A percentile compares a stretch with the other conserved stretches of the same genome.
These are phyloP conservation scores for Lordiphosa mommai DNA, from an alignment of 1,140 invertebrate species.

Conservation along the genomic window DNA sequence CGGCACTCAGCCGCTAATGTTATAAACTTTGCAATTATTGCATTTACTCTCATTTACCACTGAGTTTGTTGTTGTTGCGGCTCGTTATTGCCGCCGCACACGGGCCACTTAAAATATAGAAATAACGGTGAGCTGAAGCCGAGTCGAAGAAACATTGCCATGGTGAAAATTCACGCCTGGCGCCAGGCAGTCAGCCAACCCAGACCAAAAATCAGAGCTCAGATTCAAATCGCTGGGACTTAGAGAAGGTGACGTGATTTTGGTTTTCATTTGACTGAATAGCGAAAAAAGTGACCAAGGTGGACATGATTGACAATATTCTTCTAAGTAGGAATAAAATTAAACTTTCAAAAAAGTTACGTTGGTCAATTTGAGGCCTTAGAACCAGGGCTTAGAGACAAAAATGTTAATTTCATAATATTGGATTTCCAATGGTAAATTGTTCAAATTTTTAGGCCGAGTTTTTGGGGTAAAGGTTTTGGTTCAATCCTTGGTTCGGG, in stretches of 20 bases:
- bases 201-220: conserved; percentile 11
- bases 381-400: too few relatives aligned
- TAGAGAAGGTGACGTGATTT: conserved; percentile 1
- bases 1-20: conserved; percentile 31
- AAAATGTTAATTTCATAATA: too few relatives aligned
- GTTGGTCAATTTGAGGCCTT: too few relatives aligned
- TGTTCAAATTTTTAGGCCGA: too few relatives aligned
- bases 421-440: too few relatives aligned
- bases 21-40: conserved; percentile 75
- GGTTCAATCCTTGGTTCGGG: too few relatives aligned
- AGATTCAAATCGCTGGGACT: background rate
- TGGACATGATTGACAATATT: too few relatives aligned
- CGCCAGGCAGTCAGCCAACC: conserved; percentile 41
- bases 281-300: too few relatives aligned
- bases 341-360: too few relatives aligned
- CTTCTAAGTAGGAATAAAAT: too few relatives aligned
- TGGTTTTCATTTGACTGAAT: too few relatives aligned
- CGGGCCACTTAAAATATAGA: conserved; percentile 57
- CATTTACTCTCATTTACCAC: conserved; percentile 74
- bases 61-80: conserved; percentile 29
- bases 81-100: conserved; percentile 65
- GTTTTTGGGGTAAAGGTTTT: too few relatives aligned
- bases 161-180: conserved; percentile 66
- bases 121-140: conserved; percentile 8
- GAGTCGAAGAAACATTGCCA: conserved; percentile 58